Base-by-base conservation (phyloP, 2,797 vertebrate species). In the Hemitrygon akajei region DNA sequence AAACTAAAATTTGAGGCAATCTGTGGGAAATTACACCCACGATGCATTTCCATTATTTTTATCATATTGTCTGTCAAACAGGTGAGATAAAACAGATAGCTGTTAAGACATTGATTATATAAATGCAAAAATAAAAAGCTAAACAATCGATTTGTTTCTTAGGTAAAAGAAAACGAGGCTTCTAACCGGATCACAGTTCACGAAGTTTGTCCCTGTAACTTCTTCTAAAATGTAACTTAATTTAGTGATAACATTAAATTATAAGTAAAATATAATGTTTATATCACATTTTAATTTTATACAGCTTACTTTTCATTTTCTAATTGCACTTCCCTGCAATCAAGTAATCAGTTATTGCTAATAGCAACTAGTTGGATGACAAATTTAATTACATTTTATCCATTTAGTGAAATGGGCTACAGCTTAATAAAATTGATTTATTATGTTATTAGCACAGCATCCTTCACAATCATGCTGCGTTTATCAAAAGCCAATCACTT, bases 321-420 rank as follows among this genome's bases (percentile, higher is more conserved):
- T 34, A 89, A 37, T 37, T 66, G 16, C 14, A 89, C 34, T 63
- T 63, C 60, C 16, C 86, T 89, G 30, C 60, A 66, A 89, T 60
- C 82, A 86, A 86, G 82, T 25, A 56, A 56, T 7, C 60, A 66
- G 40, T 82, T 82, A 27, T 47, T 25, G n/a, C 60, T 34, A 34
- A 87, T 18, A 60, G 27, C 3, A 69, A 18, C 60, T 66, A 69
- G 30, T 60, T 89, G 86, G 14, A 89, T 34, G 30, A 2, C 12
- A n/a, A 58, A n/a, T 69, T 89, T 89, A 89, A 89, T 14, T 89
- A 89, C 58, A 89, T 66, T 89, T 34, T 69, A 69, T 89, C n/a
- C 7, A 7, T 63, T 66, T 16, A 18, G 1, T 89, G 16, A 60
- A 60, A 58, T n/a, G 63, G 86, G 60, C 30, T 58, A 66, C 30